Evolutionary conservation across 2,113 vertebrate genomes (phyloP).

Genomic region (Hyperoodon ampullatus): DNA sequence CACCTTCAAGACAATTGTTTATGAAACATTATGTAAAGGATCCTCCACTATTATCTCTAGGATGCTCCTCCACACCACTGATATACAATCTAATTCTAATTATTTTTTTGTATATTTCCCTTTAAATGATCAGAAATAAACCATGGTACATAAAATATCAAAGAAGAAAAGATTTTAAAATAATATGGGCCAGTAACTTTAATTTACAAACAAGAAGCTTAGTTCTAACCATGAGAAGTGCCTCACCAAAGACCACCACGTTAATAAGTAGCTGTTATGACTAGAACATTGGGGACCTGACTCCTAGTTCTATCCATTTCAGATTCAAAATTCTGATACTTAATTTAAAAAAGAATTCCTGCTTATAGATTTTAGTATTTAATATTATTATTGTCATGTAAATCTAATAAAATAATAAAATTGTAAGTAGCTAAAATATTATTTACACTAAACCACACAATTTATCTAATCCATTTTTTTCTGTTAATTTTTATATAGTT

Average conservation of each 20-base stretch:
- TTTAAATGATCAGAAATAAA: neutral
- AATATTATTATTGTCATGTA: neutral
- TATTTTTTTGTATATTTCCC: neutral
- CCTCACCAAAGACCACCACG: neutral
- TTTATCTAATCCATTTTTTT: constrained; percentile 18
- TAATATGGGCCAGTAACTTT: neutral
- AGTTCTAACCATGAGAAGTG: neutral
- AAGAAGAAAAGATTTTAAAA: neutral
- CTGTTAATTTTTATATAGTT: neutral
- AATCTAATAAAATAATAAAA: neutral
- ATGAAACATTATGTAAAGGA: neutral
- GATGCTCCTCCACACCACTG: neutral
- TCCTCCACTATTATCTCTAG: neutral
- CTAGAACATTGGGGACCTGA: neutral
- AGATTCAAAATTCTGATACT: neutral
- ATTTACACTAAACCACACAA: neutral
- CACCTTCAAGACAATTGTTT: neutral
- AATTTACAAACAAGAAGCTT: neutral
- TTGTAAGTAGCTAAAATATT: neutral
- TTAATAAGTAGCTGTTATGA: neutral
- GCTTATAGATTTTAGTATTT: neutral
- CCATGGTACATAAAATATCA: neutral
- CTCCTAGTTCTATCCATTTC: neutral
- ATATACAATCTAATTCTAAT: neutral
- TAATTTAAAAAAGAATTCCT: neutral